phyloP scores from a whole-genome alignment of 2,888 invertebrate genomes.

The Tyria jacobaeae region DNA sequence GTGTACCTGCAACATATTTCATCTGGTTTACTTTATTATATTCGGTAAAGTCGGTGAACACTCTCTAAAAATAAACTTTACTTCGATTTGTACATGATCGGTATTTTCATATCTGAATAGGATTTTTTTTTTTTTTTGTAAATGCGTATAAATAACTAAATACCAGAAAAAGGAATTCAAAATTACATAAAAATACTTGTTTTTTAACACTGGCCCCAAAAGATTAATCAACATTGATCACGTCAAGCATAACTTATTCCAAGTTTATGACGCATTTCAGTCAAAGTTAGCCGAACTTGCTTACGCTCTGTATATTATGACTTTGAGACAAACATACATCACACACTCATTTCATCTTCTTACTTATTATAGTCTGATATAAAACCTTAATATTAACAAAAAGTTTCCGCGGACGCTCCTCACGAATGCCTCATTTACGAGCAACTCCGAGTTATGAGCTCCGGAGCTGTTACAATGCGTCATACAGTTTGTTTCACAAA shows the following conservation, averaged over 20 bases:
- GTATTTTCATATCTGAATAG: too few relatives aligned
- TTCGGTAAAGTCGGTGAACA: too few relatives aligned
- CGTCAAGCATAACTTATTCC: background rate
- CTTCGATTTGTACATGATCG: too few relatives aligned
- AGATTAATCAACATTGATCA: background rate
- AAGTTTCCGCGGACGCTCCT: slow-evolving; percentile 24
- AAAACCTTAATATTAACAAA: slow-evolving; percentile 14
- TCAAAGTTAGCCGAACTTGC: background rate
- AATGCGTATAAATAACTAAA: too few relatives aligned
- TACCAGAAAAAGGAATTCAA: too few relatives aligned
- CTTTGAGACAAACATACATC: background rate
- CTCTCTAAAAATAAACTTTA: too few relatives aligned
- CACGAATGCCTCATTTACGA: slow-evolving; percentile 30
- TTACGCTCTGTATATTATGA: background rate
- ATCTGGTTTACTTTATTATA: too few relatives aligned
- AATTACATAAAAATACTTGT: too few relatives aligned
- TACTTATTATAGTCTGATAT: background rate
- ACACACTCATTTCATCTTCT: background rate
- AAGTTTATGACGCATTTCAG: background rate
- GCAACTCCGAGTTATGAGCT: slow-evolving; percentile 33
- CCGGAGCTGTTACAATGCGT: slow-evolving; percentile 37
- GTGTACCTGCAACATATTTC: too few relatives aligned
- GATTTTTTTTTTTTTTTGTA: too few relatives aligned
- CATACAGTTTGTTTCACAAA: slow-evolving; percentile 32
- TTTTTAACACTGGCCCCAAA: too few relatives aligned